Evolutionary conservation across 2,113 vertebrate genomes (phyloP), one percentile per base, ranked within the genome.

Genomic region (Pterocles orientalis): DNA sequence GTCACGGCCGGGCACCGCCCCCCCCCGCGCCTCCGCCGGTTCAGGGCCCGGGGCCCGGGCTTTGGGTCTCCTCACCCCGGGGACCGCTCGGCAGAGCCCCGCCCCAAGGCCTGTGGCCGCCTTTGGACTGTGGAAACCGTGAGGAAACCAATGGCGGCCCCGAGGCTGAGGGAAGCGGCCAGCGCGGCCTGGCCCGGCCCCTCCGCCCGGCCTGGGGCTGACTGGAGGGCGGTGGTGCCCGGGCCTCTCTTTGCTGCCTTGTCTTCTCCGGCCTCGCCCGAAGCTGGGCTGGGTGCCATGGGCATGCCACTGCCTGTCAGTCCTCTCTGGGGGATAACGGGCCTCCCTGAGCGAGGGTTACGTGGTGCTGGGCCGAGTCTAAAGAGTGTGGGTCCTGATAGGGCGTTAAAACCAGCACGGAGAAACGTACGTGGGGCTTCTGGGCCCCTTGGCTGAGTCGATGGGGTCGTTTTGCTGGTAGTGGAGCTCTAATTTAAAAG

Each of bases 31-130:
- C 2, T 10, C 7, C 4, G 34, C 7, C 1, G 29, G 20, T 18
- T 26, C 65, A 1, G 3, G 24, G 7, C 18, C 5, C 1, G 5
- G 20, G 9, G 3, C 5, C 10, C 1, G 7, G 6, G 2, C 3
- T 4, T 50, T 15, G 25, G 6, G 25, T 11, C 18, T 51, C 19
- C 1, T 0, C 7, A 1, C 0, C 4, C 3, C 2, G 17, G 1
- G 21, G 3, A 12, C 19, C 25, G 13, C 36, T 34, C 16, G 7
- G 29, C 12, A 23, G 20, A 31, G 50, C 33, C 31, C 7, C 18
- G 9, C 19, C 33, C 23, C 23, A 10, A 7, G 53, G 39, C 10
- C 20, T 8, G 4, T 14, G 7, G 12, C 12, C 14, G 3, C 1
- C 10, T 24, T 17, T 8, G 80, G 9, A 4, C 10, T 24, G 28